These are phyloP conservation scores for Vicugna pacos DNA, from an alignment of 2,113 vertebrate genomes.

Conservation along the genomic window DNA sequence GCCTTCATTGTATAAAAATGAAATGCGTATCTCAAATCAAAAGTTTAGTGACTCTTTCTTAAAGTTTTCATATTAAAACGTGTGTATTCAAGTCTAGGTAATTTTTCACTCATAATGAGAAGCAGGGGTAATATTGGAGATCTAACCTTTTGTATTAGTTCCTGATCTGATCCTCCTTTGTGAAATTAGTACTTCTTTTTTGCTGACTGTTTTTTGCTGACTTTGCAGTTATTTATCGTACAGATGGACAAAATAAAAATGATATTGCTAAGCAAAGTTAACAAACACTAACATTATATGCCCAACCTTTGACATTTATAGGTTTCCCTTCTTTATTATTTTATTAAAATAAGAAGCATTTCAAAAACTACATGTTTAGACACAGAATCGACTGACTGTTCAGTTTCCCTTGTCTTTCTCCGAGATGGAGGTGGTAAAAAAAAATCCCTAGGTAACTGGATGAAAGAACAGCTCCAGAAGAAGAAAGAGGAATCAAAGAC, in stretches of 20 bases:
- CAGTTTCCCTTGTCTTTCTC: background rate
- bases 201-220: background rate
- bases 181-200: constrained; percentile 20
- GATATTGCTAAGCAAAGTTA: background rate
- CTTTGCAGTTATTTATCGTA: background rate
- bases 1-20: background rate
- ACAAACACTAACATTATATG: background rate
- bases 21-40: background rate
- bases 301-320: background rate
- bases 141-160: background rate
- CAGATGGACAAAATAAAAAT: background rate
- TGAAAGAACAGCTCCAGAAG: background rate
- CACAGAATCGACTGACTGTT: background rate
- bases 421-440: background rate
- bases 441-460: background rate
- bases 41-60: background rate
- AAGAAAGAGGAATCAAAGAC: constrained; percentile 21
- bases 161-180: background rate
- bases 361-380: background rate
- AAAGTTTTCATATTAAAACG: background rate
- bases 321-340: background rate
- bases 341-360: background rate
- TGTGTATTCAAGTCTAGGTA: background rate
- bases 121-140: background rate
- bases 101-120: background rate